Percentiles rank a stretch among this genome's conserved stretches.
Conservation (phyloP, 2,797 vertebrate genomes). For the Leuciscus waleckii region DNA sequence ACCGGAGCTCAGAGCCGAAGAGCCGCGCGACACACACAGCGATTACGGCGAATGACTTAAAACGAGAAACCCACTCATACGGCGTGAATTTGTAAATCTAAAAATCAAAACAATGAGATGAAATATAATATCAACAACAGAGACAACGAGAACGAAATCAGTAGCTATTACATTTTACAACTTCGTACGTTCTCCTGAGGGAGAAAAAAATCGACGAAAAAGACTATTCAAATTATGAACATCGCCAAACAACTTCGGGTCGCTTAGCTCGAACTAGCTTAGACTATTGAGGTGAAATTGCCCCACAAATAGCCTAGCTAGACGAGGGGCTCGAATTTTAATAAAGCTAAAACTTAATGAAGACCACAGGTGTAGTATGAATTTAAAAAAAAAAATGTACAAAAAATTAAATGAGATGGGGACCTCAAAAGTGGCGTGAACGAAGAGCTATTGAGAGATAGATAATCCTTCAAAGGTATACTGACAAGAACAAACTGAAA, state of each 20-base stretch:
- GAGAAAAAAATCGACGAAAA: conserved; percentile 12
- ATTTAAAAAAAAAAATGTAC: background rate
- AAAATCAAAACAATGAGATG: background rate
- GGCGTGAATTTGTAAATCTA: background rate
- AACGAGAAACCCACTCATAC: conserved; percentile 22
- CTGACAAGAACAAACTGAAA: conserved; percentile 57
- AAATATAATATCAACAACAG: background rate
- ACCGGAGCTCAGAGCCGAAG: conserved; percentile 69
- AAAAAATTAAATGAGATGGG: conserved; percentile 15
- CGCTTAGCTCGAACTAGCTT: conserved; percentile 12
- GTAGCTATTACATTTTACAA: background rate
- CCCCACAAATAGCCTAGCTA: conserved; percentile 32
- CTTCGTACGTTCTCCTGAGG: background rate
- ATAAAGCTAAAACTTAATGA: conserved; percentile 36
- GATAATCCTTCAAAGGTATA: conserved; percentile 57
- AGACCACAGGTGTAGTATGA: conserved; percentile 41
- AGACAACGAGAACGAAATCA: background rate
- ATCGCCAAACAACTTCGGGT: conserved; percentile 46
- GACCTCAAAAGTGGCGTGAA: conserved; percentile 31
- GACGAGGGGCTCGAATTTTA: conserved; percentile 35
- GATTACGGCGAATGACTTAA: conserved; percentile 52
- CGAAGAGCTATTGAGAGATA: conserved; percentile 33
- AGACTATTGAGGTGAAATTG: conserved; percentile 12
- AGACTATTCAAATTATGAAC: conserved; percentile 31
- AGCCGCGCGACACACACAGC: conserved; percentile 56